Evolutionary conservation across 2,113 vertebrate species (phyloP), one percentile per base, ranked within the genome.

Genomic region (Phylloscopus trochilus): DNA sequence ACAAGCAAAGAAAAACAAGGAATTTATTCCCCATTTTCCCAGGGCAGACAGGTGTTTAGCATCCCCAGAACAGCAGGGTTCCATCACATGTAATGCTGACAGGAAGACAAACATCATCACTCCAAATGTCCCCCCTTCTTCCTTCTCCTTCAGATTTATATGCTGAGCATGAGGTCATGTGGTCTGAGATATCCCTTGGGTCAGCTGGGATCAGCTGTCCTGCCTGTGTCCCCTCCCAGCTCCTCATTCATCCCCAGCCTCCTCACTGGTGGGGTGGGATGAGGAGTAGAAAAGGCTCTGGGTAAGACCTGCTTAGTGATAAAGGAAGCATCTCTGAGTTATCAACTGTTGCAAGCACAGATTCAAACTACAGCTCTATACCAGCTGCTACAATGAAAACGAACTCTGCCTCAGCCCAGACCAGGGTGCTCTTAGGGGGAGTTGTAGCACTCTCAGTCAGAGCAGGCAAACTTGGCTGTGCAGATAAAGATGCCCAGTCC

Each of bases 251-350:
- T 6, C 23, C 16, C 23, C 28, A 39, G 37, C 23, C 33, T 44
- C 33, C 56, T 69, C 11, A 0, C 63, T 12, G 41, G 2, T 62
- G 47, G n/a, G 10, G 2, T 60, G 27, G 12, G 33, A 2, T 52
- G 21, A 83, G 41, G 47, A 33, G 22, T 55, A 76, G 63, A 15
- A 6, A 76, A 43, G 18, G 49, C 28, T 72, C 51, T 26, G 16
- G 20, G 51, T 39, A 15, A 72, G 37, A 7, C 1, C 9, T 79
- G 51, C 39, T 47, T 4, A 39, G n/a, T 22, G 53, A 4, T 85
- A 47, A 66, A 7, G 23, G 44, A 53, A 80, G 20, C 60, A 28
- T 41, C 39, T 53, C 30, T 43, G 53, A 59, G 26, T 73, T 35
- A 33, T 7, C 53, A 67, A 35, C 21, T 53, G 26, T 20, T 85